These are phyloP conservation scores for Blera fallax DNA, from an alignment of 2,888 invertebrate species.

Conservation along the genomic window DNA sequence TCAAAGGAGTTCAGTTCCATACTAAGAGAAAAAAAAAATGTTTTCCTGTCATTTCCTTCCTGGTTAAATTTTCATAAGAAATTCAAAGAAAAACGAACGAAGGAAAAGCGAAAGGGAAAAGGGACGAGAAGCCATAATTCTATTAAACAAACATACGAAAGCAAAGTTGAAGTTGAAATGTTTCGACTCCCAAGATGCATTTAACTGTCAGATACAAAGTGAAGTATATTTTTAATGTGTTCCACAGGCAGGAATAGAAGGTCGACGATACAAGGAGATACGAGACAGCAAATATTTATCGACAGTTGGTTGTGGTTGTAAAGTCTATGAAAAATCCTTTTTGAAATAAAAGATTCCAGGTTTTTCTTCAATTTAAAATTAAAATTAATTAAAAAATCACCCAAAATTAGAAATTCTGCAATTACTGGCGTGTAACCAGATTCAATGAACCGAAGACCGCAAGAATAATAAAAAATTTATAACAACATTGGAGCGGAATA, in stretches of 20 bases:
- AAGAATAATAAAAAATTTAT: constrained; percentile 8
- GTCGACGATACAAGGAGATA: background rate
- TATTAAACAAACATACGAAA: background rate
- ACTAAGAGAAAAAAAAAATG: background rate
- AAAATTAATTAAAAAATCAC: background rate
- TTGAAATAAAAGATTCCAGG: background rate
- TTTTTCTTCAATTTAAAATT: background rate
- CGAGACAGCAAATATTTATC: background rate
- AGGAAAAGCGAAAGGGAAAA: background rate
- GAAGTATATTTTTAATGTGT: background rate
- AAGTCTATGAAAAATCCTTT: background rate
- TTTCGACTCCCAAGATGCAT: constrained; percentile 4
- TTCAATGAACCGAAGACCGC: constrained; percentile 10
- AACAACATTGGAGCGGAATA: constrained; percentile 9
- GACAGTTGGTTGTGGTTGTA: background rate
- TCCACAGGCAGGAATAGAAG: background rate
- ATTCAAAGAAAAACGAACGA: background rate
- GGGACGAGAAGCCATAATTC: constrained; percentile 22
- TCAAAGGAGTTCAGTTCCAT: background rate
- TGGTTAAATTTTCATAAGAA: background rate
- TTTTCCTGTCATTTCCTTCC: constrained; percentile 12
- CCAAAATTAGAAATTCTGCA: background rate
- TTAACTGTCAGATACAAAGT: constrained; percentile 22
- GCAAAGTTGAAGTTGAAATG: background rate
- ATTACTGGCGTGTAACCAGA: constrained; percentile 7